Evolutionary conservation across 2,113 vertebrate species (phyloP).

Genomic region (Mormoops blainvillei): DNA sequence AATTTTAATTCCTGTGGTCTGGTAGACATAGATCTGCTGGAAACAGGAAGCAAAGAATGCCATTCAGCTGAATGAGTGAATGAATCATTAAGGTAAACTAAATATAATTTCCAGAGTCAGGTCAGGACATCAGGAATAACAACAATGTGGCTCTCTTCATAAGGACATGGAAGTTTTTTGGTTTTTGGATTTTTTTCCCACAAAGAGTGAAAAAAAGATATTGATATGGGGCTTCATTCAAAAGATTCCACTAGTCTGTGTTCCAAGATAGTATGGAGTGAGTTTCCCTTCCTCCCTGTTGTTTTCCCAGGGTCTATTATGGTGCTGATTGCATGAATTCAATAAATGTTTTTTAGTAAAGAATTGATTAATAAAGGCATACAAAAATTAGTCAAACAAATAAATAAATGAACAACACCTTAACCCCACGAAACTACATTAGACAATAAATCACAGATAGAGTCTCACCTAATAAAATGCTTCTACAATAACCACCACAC

Average conservation of each 20-base stretch:
- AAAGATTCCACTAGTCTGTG: constrained; percentile 42
- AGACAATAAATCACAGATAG: neutral
- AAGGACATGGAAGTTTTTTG: constrained; percentile 40
- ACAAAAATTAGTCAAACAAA: constrained; percentile 18
- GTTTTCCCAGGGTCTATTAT: neutral
- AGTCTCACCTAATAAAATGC: neutral
- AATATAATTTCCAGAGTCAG: constrained; percentile 67
- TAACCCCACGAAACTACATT: neutral
- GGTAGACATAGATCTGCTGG: constrained; percentile 63
- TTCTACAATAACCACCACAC: neutral
- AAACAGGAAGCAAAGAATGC: constrained; percentile 68
- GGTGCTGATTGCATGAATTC: neutral
- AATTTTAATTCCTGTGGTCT: constrained; percentile 52
- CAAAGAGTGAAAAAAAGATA: constrained; percentile 47
- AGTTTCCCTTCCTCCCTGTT: neutral
- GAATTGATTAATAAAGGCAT: neutral
- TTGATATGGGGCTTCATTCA: constrained; percentile 43
- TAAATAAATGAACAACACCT: neutral
- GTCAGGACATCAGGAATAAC: constrained; percentile 60
- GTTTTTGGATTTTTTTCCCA: neutral
- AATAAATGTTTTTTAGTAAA: constrained; percentile 5
- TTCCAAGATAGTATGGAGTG: constrained; percentile 11
- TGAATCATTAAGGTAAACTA: constrained; percentile 69
- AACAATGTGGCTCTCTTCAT: constrained; percentile 61
- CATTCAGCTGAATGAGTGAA: constrained; percentile 69